A percentile compares a stretch with the other conserved stretches of the same genome.
Evolutionary conservation across 2,888 invertebrate genomes (phyloP).

Genomic region (Pandemis cinnamomeana): DNA sequence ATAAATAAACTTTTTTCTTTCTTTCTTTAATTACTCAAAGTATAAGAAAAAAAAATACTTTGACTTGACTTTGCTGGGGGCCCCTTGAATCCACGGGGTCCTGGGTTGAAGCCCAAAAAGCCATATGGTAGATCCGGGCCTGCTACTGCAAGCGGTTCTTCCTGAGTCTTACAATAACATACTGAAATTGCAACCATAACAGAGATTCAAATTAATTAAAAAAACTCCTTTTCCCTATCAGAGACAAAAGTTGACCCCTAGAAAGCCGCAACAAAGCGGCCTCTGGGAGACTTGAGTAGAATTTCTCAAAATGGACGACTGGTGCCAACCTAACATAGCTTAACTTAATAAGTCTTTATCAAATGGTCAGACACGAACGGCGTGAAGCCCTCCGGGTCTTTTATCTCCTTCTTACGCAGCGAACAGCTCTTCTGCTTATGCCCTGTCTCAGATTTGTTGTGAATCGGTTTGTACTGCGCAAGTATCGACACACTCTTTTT

Average conservation of each 20-base stretch:
- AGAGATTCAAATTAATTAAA: too few relatives aligned
- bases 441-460: constrained; percentile 75
- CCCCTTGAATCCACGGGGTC: too few relatives aligned
- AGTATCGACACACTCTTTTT: constrained; percentile 72
- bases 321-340: constrained; percentile 8
- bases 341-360: constrained; percentile 74
- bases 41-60: too few relatives aligned
- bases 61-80: too few relatives aligned
- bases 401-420: constrained; percentile 71
- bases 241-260: neutral
- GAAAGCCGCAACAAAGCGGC: neutral
- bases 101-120: too few relatives aligned
- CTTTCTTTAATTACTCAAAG: too few relatives aligned
- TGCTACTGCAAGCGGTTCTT: too few relatives aligned
- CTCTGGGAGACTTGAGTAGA: neutral
- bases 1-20: too few relatives aligned
- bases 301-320: constrained; percentile 5
- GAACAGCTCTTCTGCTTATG: constrained; percentile 74
- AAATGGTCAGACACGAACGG: constrained; percentile 75
- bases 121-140: too few relatives aligned
- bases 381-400: constrained; percentile 62
- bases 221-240: too few relatives aligned
- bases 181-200: too few relatives aligned
- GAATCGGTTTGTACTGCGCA: constrained; percentile 71
- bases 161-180: too few relatives aligned